Evolutionary conservation across 2,797 vertebrate genomes (phyloP).

Genomic region (Lycodopsis pacificus): DNA sequence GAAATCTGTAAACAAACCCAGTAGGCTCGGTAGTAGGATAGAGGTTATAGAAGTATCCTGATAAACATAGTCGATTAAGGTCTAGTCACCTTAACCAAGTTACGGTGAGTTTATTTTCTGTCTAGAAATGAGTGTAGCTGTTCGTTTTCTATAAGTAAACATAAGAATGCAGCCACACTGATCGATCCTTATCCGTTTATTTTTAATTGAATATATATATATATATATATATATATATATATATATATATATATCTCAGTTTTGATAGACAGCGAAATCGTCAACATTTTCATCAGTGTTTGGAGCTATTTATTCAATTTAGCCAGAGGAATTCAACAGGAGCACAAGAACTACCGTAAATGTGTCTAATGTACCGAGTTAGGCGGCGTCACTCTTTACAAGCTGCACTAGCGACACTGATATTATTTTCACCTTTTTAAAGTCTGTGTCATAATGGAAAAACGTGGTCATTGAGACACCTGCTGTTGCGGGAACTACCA

Average conservation of each 20-base stretch:
- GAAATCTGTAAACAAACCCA: conserved; percentile 23
- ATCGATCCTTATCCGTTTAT: not conserved
- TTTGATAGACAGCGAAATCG: not conserved
- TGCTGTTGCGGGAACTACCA: not conserved
- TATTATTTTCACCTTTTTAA: not conserved
- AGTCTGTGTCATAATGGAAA: not conserved
- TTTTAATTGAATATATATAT: not conserved
- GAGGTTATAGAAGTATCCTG: not conserved
- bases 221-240: too few relatives aligned
- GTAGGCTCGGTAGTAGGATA: not conserved
- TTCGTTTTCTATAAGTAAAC: not conserved
- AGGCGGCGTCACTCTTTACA: not conserved
- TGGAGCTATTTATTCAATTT: not conserved
- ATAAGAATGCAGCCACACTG: conserved; percentile 4
- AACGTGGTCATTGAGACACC: not conserved
- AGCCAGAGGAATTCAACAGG: not conserved
- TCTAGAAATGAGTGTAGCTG: not conserved
- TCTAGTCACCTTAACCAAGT: not conserved
- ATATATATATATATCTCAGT: not conserved
- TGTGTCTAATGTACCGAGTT: not conserved
- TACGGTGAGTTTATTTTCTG: not conserved
- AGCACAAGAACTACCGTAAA: not conserved
- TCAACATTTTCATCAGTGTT: not conserved
- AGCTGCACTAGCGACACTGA: not conserved
- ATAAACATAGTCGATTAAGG: not conserved